Evolutionary conservation across 2,113 vertebrate species (phyloP).

Genomic region (Trogon surrucura): DNA sequence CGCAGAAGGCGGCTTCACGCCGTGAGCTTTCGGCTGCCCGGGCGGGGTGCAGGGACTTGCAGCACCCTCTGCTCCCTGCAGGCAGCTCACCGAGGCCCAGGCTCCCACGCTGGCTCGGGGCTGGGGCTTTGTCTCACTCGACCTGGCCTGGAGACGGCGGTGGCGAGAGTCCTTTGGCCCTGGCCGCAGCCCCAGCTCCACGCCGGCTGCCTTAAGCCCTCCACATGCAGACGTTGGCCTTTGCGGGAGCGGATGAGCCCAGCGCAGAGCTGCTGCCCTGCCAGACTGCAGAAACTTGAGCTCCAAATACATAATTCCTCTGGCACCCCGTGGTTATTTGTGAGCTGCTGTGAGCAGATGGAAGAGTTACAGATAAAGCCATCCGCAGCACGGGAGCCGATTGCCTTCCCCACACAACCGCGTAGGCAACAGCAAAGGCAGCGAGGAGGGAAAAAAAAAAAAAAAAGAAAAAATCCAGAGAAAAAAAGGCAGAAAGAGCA

Average conservation of each 20-base stretch:
- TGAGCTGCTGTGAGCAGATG: conserved; percentile 63
- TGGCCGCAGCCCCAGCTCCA: neutral
- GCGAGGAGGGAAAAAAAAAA: neutral
- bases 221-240: conserved; percentile 8
- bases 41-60: neutral
- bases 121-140: neutral
- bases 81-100: neutral
- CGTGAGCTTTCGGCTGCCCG: rapidly evolving
- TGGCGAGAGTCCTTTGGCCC: neutral
- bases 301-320: conserved; percentile 67
- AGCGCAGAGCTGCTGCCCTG: conserved; percentile 38
- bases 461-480: neutral
- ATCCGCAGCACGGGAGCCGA: conserved; percentile 58
- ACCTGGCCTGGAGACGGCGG: neutral
- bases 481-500: neutral
- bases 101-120: neutral
- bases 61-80: neutral
- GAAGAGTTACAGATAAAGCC: conserved; percentile 70
- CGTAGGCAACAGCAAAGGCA: conserved; percentile 51
- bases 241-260: conserved; percentile 39
- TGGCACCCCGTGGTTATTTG: conserved; percentile 68
- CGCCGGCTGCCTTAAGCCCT: neutral
- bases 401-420: conserved; percentile 57
- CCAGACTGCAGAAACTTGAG: conserved; percentile 62
- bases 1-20: rapidly evolving